Evolutionary conservation across 2,797 vertebrate genomes (phyloP).

Genomic region (Ciconia nigra): DNA sequence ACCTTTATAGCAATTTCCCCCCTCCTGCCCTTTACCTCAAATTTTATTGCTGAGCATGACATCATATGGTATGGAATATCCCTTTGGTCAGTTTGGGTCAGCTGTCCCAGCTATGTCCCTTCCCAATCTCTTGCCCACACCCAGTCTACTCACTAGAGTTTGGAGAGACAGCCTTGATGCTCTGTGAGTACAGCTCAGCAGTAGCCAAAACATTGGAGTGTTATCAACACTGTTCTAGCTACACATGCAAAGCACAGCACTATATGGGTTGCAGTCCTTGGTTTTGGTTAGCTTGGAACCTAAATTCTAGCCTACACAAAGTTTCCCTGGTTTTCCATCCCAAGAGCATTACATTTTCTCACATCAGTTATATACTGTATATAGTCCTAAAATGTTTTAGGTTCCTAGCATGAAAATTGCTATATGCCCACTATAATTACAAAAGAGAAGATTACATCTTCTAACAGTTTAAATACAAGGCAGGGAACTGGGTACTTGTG

Average conservation of each 20-base stretch:
- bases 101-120: neutral
- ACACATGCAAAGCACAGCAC: neutral
- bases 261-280: neutral
- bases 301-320: neutral
- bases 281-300: neutral
- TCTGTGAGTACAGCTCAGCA: neutral
- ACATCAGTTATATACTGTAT: neutral
- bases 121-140: neutral
- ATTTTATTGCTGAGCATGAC: neutral
- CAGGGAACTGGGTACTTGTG: neutral
- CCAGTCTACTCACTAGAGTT: neutral
- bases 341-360: neutral
- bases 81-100: neutral
- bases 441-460: neutral
- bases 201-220: neutral
- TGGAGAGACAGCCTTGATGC: neutral
- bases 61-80: neutral
- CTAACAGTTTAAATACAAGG: neutral
- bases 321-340: neutral
- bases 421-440: neutral
- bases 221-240: neutral
- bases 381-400: neutral
- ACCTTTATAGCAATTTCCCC: neutral
- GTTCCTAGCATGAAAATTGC: neutral
- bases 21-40: neutral